Percentiles rank a stretch among this genome's conserved stretches.
Conservation (phyloP, 2,113 vertebrate genomes). For the Prochilodus magdalenae region DNA sequence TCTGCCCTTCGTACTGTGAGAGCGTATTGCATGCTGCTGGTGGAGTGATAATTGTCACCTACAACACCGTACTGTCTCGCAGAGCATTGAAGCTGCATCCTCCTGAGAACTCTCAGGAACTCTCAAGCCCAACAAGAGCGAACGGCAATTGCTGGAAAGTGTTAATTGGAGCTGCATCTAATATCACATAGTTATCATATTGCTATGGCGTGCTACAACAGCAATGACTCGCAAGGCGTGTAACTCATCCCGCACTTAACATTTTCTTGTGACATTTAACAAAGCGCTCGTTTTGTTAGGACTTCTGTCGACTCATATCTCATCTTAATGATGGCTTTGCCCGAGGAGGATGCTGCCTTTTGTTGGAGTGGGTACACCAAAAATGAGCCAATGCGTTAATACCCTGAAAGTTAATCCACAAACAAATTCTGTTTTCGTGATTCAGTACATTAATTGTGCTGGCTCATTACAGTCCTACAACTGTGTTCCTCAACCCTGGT, state of each 20-base stretch:
- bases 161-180: conserved; percentile 13
- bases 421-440: neutral
- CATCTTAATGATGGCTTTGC: neutral
- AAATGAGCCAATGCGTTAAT: neutral
- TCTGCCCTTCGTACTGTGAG: neutral
- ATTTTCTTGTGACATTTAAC: conserved; percentile 15
- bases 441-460: neutral
- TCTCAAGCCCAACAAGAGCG: neutral
- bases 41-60: conserved; percentile 5
- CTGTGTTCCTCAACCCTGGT: too few relatives aligned
- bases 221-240: neutral
- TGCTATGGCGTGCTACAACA: neutral
- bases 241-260: neutral
- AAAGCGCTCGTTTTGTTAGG: neutral
- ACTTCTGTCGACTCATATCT: neutral
- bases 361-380: neutral
- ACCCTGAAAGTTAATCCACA: neutral
- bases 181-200: neutral
- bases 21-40: neutral
- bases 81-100: neutral
- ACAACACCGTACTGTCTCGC: neutral
- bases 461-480: too few relatives aligned
- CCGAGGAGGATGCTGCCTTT: neutral
- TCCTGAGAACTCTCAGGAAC: neutral
- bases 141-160: neutral